Conservation (phyloP, 2,888 invertebrate species). For the Carcina quercana region DNA sequence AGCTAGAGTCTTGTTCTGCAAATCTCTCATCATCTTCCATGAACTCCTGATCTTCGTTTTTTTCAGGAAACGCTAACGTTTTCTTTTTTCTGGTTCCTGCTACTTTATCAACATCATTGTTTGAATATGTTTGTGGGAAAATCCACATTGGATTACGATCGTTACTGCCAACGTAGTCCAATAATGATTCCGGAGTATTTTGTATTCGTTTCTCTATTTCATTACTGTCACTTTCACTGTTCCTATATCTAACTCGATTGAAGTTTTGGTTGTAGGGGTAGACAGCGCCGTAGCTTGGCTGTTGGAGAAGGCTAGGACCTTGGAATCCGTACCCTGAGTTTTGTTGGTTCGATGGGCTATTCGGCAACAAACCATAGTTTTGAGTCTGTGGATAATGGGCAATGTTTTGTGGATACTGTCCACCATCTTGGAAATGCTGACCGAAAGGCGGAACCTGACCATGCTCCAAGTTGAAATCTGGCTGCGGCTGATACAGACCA, state of each 20-base stretch:
- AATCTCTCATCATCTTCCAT: background rate
- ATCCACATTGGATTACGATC: constrained; percentile 31
- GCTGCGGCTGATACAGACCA: constrained; percentile 9
- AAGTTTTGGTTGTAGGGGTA: constrained; percentile 30
- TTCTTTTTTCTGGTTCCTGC: background rate
- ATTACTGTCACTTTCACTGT: constrained; percentile 13
- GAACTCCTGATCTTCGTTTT: constrained; percentile 15
- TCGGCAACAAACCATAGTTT: constrained; percentile 6
- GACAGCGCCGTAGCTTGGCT: constrained; percentile 26
- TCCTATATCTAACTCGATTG: constrained; percentile 23
- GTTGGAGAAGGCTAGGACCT: constrained; percentile 17
- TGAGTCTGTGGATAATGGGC: constrained; percentile 5
- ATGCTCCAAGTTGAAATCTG: no score
- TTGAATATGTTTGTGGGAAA: constrained; percentile 34
- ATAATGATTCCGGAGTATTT: constrained; percentile 29
- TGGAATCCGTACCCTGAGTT: constrained; percentile 15
- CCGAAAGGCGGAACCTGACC: no score
- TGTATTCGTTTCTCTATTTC: constrained; percentile 48
- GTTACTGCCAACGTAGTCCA: constrained; percentile 18
- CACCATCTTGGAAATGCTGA: no score
- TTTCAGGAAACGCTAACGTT: no score
- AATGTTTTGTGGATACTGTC: constrained; percentile 5
- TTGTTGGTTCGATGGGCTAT: constrained; percentile 13
- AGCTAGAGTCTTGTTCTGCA: constrained; percentile 7
- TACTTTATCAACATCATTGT: constrained; percentile 16